A percentile compares a stretch with the other conserved stretches of the same genome.
Evolutionary conservation across 2,888 invertebrate genomes (phyloP).

Genomic region (Phragmatobia fuliginosa): DNA sequence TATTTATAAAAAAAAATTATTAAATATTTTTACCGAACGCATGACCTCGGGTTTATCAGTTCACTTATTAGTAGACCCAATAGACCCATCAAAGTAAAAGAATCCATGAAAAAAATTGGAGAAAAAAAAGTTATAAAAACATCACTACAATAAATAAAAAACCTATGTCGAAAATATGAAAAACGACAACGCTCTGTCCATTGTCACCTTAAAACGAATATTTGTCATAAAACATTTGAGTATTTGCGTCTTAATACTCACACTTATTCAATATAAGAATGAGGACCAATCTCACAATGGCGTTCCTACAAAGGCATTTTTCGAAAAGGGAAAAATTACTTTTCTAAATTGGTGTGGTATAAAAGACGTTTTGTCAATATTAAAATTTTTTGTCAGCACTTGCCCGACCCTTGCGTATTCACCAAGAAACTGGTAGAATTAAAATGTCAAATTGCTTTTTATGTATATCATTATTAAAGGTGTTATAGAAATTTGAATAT

Average conservation of each 20-base stretch:
- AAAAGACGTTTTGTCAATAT: conserved; percentile 58
- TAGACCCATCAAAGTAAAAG: not conserved
- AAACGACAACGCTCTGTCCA: conserved; percentile 12
- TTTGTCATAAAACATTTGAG: conserved; percentile 37
- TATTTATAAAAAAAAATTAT: too few relatives aligned
- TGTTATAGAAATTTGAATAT: conserved; percentile 36
- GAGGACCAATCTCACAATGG: conserved; percentile 50
- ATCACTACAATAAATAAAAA: not conserved
- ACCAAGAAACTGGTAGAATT: conserved; percentile 42
- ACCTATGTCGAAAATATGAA: not conserved
- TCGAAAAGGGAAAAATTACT: conserved; percentile 58
- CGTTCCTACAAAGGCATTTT: conserved; percentile 45
- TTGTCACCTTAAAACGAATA: conserved; percentile 35
- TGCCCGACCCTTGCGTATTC: conserved; percentile 31
- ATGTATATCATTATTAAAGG: conserved; percentile 46
- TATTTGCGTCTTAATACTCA: conserved; percentile 40
- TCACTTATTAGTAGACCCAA: too few relatives aligned
- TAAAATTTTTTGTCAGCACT: conserved; percentile 48
- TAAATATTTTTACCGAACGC: too few relatives aligned
- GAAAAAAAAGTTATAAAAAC: not conserved
- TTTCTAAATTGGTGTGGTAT: conserved; percentile 54
- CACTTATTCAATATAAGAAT: conserved; percentile 53
- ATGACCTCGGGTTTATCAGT: too few relatives aligned
- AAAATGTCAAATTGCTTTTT: conserved; percentile 46
- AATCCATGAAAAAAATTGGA: not conserved